Evolutionary conservation across 2,797 vertebrate genomes (phyloP).

Genomic region (Neosilurus hyrtlii): DNA sequence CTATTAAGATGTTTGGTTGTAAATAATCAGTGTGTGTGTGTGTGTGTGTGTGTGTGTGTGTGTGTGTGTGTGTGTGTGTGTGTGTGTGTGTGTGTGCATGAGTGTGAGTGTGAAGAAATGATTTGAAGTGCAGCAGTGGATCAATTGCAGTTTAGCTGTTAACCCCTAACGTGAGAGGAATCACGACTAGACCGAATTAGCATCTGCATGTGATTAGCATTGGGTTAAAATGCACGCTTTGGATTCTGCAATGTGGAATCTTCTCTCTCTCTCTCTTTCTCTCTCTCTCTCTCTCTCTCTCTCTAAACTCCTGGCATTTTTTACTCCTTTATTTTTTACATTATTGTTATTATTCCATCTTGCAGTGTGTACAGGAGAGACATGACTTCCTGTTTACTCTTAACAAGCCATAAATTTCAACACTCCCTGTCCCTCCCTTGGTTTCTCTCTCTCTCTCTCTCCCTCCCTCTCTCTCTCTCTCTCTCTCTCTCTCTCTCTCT

Average conservation of each 20-base stretch:
- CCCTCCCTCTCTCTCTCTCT: not conserved
- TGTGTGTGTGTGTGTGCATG: constrained; percentile 22
- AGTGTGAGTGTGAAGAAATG: not conserved
- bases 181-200: not conserved
- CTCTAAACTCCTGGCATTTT: no score
- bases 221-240: not conserved
- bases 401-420: not conserved
- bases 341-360: not conserved
- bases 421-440: not conserved
- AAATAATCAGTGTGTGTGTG: not conserved
- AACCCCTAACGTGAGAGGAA: not conserved
- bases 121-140: constrained; percentile 6
- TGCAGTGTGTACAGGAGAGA: not conserved
- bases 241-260: not conserved
- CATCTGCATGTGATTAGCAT: constrained; percentile 7
- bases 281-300: no score
- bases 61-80: constrained; percentile 19
- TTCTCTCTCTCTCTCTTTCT: no score
- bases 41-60: constrained; percentile 26
- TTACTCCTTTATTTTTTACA: no score
- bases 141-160: constrained; percentile 1
- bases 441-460: not conserved
- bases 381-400: not conserved
- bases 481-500: not conserved
- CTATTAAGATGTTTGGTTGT: no score